Evolutionary conservation across 2,113 vertebrate genomes (phyloP).

Genomic region (Opisthocomus hoazin): DNA sequence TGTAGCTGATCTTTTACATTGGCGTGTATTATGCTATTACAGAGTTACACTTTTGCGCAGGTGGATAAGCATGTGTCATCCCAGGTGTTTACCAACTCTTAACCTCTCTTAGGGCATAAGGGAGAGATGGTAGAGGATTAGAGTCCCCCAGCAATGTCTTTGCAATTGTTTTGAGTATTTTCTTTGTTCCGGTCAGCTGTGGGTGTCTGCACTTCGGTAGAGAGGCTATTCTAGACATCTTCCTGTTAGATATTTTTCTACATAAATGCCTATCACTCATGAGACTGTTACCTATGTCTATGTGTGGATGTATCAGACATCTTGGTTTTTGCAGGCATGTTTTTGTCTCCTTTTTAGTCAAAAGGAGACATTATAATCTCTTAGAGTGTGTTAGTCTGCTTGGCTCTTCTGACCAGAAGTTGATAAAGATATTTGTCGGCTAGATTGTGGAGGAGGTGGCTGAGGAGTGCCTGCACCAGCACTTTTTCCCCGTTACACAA

Average conservation of each 20-base stretch:
- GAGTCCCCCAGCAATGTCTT: neutral
- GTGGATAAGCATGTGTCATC: neutral
- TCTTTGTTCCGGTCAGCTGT: neutral
- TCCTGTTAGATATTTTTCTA: neutral
- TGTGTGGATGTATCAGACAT: neutral
- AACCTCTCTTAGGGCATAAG: neutral
- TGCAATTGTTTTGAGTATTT: neutral
- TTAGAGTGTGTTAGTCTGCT: neutral
- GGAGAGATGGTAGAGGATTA: neutral
- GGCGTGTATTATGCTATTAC: neutral
- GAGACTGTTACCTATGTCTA: neutral
- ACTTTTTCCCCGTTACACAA: neutral
- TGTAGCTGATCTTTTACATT: neutral
- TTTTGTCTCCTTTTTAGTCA: neutral
- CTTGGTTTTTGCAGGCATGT: neutral
- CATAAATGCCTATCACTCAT: accelerated
- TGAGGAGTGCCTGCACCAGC: neutral
- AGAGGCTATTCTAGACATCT: neutral
- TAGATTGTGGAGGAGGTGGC: neutral
- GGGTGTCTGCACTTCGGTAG: neutral
- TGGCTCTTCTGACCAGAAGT: neutral
- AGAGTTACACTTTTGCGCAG: neutral
- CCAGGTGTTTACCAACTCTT: neutral
- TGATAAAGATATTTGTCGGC: neutral
- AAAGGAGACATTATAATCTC: neutral